Base-by-base conservation (phyloP, 1,140 invertebrate genomes). In the Onthophagus taurus region DNA sequence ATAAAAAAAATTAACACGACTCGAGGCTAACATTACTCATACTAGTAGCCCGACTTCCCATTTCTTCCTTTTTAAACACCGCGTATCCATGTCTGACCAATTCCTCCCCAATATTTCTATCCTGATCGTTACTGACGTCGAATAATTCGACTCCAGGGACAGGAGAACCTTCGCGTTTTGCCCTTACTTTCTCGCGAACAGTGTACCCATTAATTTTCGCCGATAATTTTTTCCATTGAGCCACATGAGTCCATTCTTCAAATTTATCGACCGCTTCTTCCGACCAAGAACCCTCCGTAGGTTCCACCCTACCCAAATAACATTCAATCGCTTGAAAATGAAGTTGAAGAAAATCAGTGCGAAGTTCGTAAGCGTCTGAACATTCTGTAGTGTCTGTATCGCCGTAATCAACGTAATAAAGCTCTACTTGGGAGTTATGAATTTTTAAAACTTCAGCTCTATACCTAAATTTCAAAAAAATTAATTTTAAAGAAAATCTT, bases 371-470 rank as follows among this genome's bases (percentile, higher is more conserved):
- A 2, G 89, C 56, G 35, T 80, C 67, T 9, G 75, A 66, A n/a
- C 65, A 66, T 0, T 68, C 63, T 1, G 83, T 65, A 31, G 72
- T 71, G 38, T 80, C 77, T 31, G 74, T 76, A 60, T 89, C 83
- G 0, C 87, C 87, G 64, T 85, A 91, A 66, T 90, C 87, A 23
- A 89, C 68, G 59, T 79, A 89, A 55, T 81, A 84, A 3, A 89
- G 65, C 53, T 78, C 74, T 0, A 81, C 76, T 19, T 75, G 65
- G 26, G 75, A 73, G 49, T 74, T 71, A 21, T 69, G 63, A 11
- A 81, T 65, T 33, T 72, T 72, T 19, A 74, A 64, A 3, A 80
- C 72, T 48, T 78, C 67, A 2, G 69, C 70, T 11, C 69, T 56
- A 54, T 72, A 71, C 57, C 55, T 58, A 34, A 2, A 37, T 12